phyloP scores from a whole-genome alignment of 2,888 invertebrate genomes.

The Micoletzkya japonica region DNA sequence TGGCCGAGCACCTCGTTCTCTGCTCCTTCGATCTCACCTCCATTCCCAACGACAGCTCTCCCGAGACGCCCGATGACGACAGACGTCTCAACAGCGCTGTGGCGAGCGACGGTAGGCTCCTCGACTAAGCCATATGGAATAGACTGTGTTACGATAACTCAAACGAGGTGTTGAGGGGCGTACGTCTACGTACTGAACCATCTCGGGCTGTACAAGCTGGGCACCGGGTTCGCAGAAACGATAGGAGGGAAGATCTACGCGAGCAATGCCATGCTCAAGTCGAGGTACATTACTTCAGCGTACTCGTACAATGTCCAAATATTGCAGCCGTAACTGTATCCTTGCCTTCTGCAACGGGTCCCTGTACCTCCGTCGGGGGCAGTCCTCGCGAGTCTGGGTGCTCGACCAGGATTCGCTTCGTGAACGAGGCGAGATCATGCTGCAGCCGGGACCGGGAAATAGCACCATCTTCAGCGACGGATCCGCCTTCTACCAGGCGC shows the following conservation, averaged over 20 bases:
- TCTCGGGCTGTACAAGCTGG: constrained; percentile 85
- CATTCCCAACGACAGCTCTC: constrained; percentile 40
- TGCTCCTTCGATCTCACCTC: constrained; percentile 42
- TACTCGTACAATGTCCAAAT: not conserved
- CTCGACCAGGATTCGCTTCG: constrained; percentile 57
- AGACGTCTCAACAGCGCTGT: constrained; percentile 68
- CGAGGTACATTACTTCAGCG: constrained; percentile 33
- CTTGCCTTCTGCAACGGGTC: constrained; percentile 57
- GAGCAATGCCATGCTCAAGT: constrained; percentile 77
- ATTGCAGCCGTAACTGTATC: constrained; percentile 51
- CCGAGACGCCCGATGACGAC: constrained; percentile 51
- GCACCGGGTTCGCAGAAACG: constrained; percentile 90
- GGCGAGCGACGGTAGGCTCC: constrained; percentile 67
- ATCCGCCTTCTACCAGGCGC: constrained; percentile 50
- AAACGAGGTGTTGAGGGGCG: constrained; percentile 70
- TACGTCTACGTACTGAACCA: constrained; percentile 82
- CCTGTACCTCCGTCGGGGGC: constrained; percentile 56
- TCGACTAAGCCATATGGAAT: not conserved
- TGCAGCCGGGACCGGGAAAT: constrained; percentile 48
- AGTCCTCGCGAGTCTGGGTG: constrained; percentile 60
- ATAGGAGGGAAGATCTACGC: constrained; percentile 86
- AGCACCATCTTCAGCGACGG: constrained; percentile 54
- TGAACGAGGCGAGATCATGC: constrained; percentile 54
- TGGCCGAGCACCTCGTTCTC: constrained; percentile 37
- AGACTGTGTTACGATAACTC: not conserved